Percentiles rank a stretch among this genome's conserved stretches.
Evolutionary conservation across 2,113 vertebrate genomes (phyloP).

Genomic region (Puffinus mauretanicus): DNA sequence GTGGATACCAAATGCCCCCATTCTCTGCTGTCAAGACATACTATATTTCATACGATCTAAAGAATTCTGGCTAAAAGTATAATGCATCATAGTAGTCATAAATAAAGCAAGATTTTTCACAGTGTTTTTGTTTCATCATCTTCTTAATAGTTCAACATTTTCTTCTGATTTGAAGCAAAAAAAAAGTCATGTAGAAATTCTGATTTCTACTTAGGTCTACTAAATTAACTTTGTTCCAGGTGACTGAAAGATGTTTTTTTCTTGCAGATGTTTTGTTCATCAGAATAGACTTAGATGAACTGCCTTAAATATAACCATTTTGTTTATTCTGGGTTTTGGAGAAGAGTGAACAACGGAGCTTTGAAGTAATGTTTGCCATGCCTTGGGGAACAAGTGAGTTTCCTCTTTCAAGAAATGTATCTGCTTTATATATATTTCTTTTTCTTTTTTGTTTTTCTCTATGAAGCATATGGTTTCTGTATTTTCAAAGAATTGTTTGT

Average conservation of each 20-base stretch:
- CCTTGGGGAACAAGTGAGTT: neutral
- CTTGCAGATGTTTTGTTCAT: neutral
- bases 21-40: neutral
- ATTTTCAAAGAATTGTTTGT: neutral
- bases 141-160: neutral
- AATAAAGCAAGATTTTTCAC: neutral
- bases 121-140: neutral
- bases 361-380: neutral
- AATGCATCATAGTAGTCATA: neutral
- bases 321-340: neutral
- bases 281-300: neutral
- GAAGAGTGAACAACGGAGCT: neutral
- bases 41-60: neutral
- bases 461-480: neutral
- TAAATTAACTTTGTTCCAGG: neutral
- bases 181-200: neutral
- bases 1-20: neutral
- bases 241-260: neutral
- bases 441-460: neutral
- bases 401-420: neutral
- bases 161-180: neutral
- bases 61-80: neutral
- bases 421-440: slow-evolving; percentile 7
- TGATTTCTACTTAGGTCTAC: neutral
- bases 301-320: neutral